Evolutionary conservation across 2,888 invertebrate genomes (phyloP), one percentile per base, ranked within the genome.

Genomic region (Xestia sexstrigata): DNA sequence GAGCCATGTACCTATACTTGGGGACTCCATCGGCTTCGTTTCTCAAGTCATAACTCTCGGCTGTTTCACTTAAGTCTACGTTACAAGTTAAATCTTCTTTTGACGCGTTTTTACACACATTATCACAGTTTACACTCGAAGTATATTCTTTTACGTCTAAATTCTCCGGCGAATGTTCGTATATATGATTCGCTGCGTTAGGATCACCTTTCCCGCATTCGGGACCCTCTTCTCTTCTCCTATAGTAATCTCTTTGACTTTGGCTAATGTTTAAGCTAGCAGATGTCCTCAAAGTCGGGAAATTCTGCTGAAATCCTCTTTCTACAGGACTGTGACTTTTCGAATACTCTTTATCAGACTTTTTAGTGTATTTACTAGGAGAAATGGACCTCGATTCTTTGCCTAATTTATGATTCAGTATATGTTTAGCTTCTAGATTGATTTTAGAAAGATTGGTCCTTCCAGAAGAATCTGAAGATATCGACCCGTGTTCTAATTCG

Each of bases 271-370:
- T 96, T 23, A 95, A 83, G 85, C 96, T 96, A 2, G 93, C 89
- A 0, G 96, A 95, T 1, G 93, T 88, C 82, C 92, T 92, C 4
- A 96, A 62, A 2, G 92, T 93, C 0, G 95, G 92, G 73, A 95
- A 95, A 80, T 93, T 95, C 63, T 96, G 96, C 39, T 94, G 93
- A 49, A 96, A 95, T 1, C 92, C 93, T 75, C 93, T 95, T 52
- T 96, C 96, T 0, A 95, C 87, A 0, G 97, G 97, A 89, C 97
- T 97, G 73, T 97, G 95, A 76, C 97, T 97, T 90, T 96, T 97
- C 0, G 97, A 97, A 83, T 95, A 96, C 79, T 96, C 96, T 65
- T 93, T 94, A 62, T 96, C 95, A 5, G 88, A 84, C 81, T 90
- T 93, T 82, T 89, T 95, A 0, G 92, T 88, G 76, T 89, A 92